Conservation (phyloP, 2,113 vertebrate genomes). For the Xerus inauris region DNA sequence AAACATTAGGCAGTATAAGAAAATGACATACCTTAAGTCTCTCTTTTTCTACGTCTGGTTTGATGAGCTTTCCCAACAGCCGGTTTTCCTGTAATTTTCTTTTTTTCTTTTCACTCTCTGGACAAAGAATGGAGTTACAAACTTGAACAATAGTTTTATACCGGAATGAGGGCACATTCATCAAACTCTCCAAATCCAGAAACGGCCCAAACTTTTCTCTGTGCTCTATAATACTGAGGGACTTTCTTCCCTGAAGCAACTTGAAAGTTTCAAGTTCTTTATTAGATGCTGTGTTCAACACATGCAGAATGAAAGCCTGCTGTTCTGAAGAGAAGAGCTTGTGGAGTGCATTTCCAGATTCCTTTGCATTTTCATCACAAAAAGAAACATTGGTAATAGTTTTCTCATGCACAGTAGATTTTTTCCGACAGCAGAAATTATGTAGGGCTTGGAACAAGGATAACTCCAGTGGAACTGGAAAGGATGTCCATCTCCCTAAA, state of each 20-base stretch:
- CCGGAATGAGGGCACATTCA: slow-evolving; percentile 86
- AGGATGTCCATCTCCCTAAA: slow-evolving; percentile 73
- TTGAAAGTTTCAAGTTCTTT: slow-evolving; percentile 85
- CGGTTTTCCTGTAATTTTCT: slow-evolving; percentile 72
- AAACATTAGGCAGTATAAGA: slow-evolving; percentile 75
- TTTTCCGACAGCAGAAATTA: slow-evolving; percentile 85
- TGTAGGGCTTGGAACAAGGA: slow-evolving; percentile 71
- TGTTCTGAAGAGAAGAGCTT: slow-evolving; percentile 85
- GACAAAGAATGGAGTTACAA: slow-evolving; percentile 87
- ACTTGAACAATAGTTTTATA: slow-evolving; percentile 86
- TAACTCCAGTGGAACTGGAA: slow-evolving; percentile 13
- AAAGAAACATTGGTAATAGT: slow-evolving; percentile 52
- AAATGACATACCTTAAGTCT: slow-evolving; percentile 87
- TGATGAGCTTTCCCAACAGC: slow-evolving; percentile 84
- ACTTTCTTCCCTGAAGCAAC: slow-evolving; percentile 87
- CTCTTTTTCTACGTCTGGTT: slow-evolving; percentile 85
- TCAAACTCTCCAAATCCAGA: slow-evolving; percentile 85
- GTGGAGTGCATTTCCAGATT: slow-evolving; percentile 78
- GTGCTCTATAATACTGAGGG: slow-evolving; percentile 81
- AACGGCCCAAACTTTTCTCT: slow-evolving; percentile 87
- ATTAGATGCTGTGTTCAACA: slow-evolving; percentile 85
- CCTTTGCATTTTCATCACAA: slow-evolving; percentile 42
- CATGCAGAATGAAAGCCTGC: slow-evolving; percentile 84
- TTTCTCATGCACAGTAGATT: slow-evolving; percentile 78
- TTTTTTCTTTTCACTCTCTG: slow-evolving; percentile 73